Conservation (phyloP, 1,140 invertebrate species). For the Lineus longissimus region DNA sequence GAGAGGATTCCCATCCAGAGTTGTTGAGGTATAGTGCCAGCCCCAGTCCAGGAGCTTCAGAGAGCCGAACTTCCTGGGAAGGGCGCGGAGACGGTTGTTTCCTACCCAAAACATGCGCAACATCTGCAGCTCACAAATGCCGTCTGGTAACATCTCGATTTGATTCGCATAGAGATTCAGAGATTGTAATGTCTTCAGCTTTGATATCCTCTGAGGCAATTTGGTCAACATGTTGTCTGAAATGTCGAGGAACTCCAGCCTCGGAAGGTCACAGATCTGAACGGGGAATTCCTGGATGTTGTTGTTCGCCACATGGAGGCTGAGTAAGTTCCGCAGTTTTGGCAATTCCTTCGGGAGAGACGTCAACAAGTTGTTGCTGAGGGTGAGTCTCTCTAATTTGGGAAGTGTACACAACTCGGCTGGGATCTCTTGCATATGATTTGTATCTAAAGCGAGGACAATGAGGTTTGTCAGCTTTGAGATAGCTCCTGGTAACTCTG, state of each 20-base stretch:
- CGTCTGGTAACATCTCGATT: conserved; percentile 43
- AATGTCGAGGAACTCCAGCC: conserved; percentile 50
- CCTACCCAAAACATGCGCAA: conserved; percentile 51
- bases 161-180: conserved; percentile 48
- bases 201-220: conserved; percentile 41
- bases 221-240: conserved; percentile 38
- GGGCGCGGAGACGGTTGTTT: conserved; percentile 39
- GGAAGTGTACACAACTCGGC: conserved; percentile 39
- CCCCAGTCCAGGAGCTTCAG: conserved; percentile 49
- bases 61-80: conserved; percentile 46
- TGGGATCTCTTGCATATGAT: conserved; percentile 45
- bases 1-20: conserved; percentile 50
- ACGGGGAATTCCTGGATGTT: conserved; percentile 43
- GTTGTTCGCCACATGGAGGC: conserved; percentile 53
- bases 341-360: conserved; percentile 40
- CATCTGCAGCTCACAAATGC: conserved; percentile 38
- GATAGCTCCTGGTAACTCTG: conserved; percentile 38
- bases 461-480: conserved; percentile 44
- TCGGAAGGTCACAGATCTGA: conserved; percentile 36
- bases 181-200: conserved; percentile 43
- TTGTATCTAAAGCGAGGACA: conserved; percentile 52
- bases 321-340: conserved; percentile 41
- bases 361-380: conserved; percentile 50
- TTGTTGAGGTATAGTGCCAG: conserved; percentile 39
- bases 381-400: conserved; percentile 46